These are phyloP conservation scores for Pharmacophagus antenor DNA, from an alignment of 2,888 invertebrate species.

Conservation along the genomic window DNA sequence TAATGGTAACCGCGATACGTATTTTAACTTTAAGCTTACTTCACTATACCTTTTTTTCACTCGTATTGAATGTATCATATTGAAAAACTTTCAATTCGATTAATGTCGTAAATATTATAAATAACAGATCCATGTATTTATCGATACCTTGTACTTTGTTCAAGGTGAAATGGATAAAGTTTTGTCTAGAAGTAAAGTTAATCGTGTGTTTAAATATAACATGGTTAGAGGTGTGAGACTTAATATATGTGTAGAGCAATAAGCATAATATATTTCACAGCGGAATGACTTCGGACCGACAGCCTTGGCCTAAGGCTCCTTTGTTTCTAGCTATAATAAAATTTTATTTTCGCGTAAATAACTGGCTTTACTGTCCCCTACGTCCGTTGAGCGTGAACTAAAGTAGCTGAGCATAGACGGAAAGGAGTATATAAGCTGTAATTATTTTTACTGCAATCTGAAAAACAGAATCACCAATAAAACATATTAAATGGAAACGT, in stretches of 20 bases:
- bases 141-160: no score
- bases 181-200: background rate
- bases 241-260: constrained; percentile 13
- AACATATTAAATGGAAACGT: background rate
- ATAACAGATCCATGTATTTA: no score
- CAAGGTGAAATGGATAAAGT: no score
- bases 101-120: background rate
- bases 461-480: background rate
- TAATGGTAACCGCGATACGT: constrained; percentile 33
- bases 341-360: constrained; percentile 48
- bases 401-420: constrained; percentile 11
- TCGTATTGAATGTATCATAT: no score
- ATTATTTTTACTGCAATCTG: background rate
- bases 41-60: background rate
- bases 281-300: constrained; percentile 17
- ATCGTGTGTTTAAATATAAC: background rate
- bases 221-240: constrained; percentile 17
- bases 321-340: constrained; percentile 45
- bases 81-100: background rate
- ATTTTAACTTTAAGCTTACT: background rate
- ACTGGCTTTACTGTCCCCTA: constrained; percentile 37
- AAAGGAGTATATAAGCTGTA: constrained; percentile 10
- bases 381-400: constrained; percentile 33
- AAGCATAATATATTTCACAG: constrained; percentile 19
- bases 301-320: constrained; percentile 34